A percentile compares a stretch with the other conserved stretches of the same genome.
Evolutionary conservation across 2,888 invertebrate genomes (phyloP).

Genomic region (Orthosia gracilis): DNA sequence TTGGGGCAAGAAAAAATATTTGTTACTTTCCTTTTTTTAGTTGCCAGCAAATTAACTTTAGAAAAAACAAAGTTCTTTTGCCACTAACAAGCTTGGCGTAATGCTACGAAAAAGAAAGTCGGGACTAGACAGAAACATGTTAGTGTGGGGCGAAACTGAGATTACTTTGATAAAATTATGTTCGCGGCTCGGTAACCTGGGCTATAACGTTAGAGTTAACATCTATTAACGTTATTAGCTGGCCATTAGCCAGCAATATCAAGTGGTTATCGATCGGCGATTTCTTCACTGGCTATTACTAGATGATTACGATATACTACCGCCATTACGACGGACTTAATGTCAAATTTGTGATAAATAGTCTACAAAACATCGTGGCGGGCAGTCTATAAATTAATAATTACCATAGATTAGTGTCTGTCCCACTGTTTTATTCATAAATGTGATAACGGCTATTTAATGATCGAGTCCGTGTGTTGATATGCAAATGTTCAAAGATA

Average conservation of each 20-base stretch:
- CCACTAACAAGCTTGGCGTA: constrained; percentile 41
- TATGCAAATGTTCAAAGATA: constrained; percentile 47
- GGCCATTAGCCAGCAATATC: constrained; percentile 62
- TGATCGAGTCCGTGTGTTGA: constrained; percentile 31
- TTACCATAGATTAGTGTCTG: constrained; percentile 56
- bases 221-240: constrained; percentile 70
- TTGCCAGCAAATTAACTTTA: constrained; percentile 39
- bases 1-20: constrained; percentile 30
- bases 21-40: constrained; percentile 24
- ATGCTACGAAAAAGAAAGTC: constrained; percentile 41
- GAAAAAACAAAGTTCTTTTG: constrained; percentile 38
- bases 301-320: constrained; percentile 62
- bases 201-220: constrained; percentile 64
- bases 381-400: constrained; percentile 62
- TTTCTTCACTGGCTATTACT: constrained; percentile 66
- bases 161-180: constrained; percentile 61
- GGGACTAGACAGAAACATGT: constrained; percentile 38
- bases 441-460: constrained; percentile 53
- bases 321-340: constrained; percentile 56
- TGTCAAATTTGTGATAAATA: constrained; percentile 64
- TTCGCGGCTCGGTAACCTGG: constrained; percentile 53
- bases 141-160: constrained; percentile 41
- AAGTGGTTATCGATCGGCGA: constrained; percentile 63
- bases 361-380: constrained; percentile 48
- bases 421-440: constrained; percentile 45